Percentiles rank a stretch among this genome's conserved stretches.
These are phyloP conservation scores for Arremon brunneinucha DNA, from an alignment of 2,797 vertebrate genomes.

Conservation along the genomic window DNA sequence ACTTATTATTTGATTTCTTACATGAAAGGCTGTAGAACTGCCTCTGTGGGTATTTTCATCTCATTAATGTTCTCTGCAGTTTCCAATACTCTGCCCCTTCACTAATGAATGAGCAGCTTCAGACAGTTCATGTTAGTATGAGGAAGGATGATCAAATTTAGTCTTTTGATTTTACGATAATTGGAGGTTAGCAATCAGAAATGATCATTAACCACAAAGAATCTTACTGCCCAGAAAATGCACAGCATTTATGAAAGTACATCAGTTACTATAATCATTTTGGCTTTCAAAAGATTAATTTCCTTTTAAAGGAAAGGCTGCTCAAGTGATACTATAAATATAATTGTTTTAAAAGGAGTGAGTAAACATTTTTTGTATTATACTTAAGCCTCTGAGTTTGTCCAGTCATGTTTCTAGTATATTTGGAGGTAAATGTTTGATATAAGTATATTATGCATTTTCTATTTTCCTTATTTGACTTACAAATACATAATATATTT, in stretches of 20 bases:
- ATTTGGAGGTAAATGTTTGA: neutral
- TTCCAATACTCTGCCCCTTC: neutral
- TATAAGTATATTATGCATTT: neutral
- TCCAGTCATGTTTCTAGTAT: neutral
- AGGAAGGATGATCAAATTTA: neutral
- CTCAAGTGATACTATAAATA: neutral
- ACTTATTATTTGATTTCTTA: neutral
- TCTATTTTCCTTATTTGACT: neutral
- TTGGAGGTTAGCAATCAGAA: neutral
- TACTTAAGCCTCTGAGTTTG: neutral
- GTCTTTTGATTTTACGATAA: constrained; percentile 11
- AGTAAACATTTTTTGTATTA: neutral
- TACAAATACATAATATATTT: neutral
- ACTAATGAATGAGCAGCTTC: neutral
- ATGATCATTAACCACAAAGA: neutral
- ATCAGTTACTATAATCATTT: neutral
- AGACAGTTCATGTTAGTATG: neutral
- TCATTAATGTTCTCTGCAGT: neutral
- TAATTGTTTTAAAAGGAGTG: neutral
- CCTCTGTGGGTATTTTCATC: neutral
- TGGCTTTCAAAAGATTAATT: constrained; percentile 12
- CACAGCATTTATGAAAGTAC: neutral
- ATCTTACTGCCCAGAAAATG: neutral
- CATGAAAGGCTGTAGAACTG: neutral
- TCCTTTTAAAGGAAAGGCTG: neutral